These are phyloP conservation scores for Sepiola atlantica DNA, from an alignment of 2,888 invertebrate genomes.

Conservation along the genomic window DNA sequence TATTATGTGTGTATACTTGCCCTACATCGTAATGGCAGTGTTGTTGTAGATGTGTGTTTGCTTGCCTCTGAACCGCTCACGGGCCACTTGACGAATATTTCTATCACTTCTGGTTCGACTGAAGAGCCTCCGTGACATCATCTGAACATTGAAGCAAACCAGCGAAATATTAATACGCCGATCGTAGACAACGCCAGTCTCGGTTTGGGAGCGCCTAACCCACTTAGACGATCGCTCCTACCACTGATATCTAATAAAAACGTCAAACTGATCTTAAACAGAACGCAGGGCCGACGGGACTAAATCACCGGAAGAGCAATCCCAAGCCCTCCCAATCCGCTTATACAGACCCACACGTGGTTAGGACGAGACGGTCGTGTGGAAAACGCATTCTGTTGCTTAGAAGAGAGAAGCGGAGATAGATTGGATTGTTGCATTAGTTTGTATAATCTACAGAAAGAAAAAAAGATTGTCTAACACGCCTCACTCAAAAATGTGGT, in stretches of 20 bases:
- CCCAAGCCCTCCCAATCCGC: too few species aligned
- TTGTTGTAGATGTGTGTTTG: not conserved
- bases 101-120: not conserved
- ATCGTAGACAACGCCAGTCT: not conserved
- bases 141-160: slow-evolving; percentile 5
- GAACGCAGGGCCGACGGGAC: not conserved
- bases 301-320: not conserved
- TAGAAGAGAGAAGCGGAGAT: slow-evolving; percentile 19
- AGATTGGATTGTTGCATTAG: not conserved
- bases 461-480: not conserved
- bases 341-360: not conserved
- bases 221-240: slow-evolving; percentile 3
- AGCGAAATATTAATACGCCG: slow-evolving; percentile 20
- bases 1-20: not conserved
- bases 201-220: slow-evolving; percentile 4
- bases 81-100: not conserved
- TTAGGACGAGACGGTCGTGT: not conserved
- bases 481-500: not conserved
- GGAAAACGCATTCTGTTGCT: slow-evolving; percentile 8
- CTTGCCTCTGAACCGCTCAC: not conserved
- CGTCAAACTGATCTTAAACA: slow-evolving; percentile 21
- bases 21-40: not conserved
- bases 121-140: slow-evolving; percentile 12
- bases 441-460: not conserved
- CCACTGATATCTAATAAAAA: slow-evolving; percentile 13